Conservation (phyloP, 2,797 vertebrate genomes). For the Oophaga sylvatica region DNA sequence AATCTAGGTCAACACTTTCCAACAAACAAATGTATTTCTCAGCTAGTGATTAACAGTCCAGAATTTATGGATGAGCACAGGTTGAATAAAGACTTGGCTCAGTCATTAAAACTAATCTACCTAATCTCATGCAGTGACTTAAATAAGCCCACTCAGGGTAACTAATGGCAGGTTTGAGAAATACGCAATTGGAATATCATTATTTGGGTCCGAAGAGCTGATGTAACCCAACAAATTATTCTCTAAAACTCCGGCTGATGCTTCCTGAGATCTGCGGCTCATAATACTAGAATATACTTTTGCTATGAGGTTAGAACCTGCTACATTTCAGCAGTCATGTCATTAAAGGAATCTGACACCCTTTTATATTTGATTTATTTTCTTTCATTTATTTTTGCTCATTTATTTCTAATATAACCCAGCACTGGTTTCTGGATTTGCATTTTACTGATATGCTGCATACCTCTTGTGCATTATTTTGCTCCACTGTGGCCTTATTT, state of each 20-base stretch:
- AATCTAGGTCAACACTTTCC: constrained; percentile 24
- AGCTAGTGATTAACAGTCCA: constrained; percentile 29
- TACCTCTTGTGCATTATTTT: not conserved
- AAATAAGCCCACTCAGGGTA: constrained; percentile 31
- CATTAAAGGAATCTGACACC: not conserved
- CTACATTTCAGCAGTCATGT: not conserved
- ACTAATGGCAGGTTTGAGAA: constrained; percentile 30
- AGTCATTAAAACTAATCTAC: constrained; percentile 8
- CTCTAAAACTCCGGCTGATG: not conserved
- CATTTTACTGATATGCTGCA: constrained; percentile 23
- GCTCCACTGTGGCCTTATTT: not conserved
- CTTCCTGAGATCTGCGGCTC: not conserved
- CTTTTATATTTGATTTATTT: constrained; percentile 9
- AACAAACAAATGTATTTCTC: constrained; percentile 39
- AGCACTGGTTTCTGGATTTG: constrained; percentile 2
- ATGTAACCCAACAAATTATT: constrained; percentile 16
- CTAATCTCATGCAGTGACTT: constrained; percentile 24
- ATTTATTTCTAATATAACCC: constrained; percentile 4
- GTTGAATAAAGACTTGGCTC: constrained; percentile 20
- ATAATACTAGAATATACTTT: not conserved
- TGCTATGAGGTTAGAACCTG: not conserved
- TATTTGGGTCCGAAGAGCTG: constrained; percentile 36
- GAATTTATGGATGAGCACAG: constrained; percentile 41
- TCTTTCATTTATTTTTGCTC: constrained; percentile 15
- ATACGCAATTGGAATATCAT: constrained; percentile 27